phyloP scores from a whole-genome alignment of 2,888 invertebrate genomes.

The Oxyteleia sp. region DNA sequence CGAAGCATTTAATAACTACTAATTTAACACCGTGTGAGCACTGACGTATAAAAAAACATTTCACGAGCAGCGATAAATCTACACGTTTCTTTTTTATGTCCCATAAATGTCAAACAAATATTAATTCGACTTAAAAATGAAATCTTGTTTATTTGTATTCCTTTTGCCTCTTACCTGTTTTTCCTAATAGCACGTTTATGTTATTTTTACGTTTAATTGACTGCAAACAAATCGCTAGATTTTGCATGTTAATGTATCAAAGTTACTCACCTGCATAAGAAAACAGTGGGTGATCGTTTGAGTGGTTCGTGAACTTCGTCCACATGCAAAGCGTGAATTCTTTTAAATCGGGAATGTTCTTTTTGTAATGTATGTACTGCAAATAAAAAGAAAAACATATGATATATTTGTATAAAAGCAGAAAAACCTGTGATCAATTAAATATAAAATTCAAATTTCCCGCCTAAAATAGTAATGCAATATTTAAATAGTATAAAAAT shows the following conservation, averaged over 20 bases:
- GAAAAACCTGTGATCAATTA: no score
- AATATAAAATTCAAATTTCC: no score
- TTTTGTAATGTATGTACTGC: conserved; percentile 93
- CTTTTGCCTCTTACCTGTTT: not conserved
- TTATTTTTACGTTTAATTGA: conserved; percentile 33
- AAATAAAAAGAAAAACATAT: conserved; percentile 13
- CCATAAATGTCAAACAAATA: not conserved
- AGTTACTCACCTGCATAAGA: conserved; percentile 92
- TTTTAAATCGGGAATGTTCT: conserved; percentile 91
- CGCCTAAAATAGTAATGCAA: no score
- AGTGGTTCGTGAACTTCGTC: conserved; percentile 94
- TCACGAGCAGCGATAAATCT: conserved; percentile 1
- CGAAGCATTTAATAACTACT: not conserved
- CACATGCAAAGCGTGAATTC: conserved; percentile 95
- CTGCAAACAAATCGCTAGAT: conserved; percentile 10
- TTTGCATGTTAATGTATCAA: conserved; percentile 4
- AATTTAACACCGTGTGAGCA: not conserved
- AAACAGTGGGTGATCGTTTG: conserved; percentile 94
- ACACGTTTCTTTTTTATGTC: not conserved
- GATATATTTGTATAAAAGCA: no score
- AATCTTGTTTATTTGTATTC: conserved; percentile 18
- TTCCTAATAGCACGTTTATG: not conserved
- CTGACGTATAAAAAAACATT: not conserved
- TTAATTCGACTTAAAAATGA: not conserved
- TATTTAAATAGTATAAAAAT: no score